phyloP scores from a whole-genome alignment of 1,140 invertebrate genomes.

The Drosophila novamexicana region DNA sequence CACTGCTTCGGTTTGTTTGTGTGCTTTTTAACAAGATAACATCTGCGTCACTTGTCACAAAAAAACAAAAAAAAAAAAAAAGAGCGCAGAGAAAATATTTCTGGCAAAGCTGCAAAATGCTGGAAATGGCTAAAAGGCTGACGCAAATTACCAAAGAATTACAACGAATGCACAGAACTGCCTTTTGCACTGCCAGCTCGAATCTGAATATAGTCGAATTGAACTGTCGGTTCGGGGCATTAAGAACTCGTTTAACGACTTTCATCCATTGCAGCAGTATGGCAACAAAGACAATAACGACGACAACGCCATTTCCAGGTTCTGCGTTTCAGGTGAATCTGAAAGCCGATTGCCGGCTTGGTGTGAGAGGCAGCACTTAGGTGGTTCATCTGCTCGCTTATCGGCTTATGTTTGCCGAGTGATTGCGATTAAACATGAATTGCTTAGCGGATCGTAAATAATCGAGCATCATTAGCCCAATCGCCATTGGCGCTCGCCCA shows the following conservation, averaged over 20 bases:
- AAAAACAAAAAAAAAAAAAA: slow-evolving; percentile 38
- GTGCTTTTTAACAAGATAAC: slow-evolving; percentile 68
- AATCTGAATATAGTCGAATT: slow-evolving; percentile 35
- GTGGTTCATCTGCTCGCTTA: slow-evolving; percentile 49
- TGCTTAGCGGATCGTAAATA: slow-evolving; percentile 66
- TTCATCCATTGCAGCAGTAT: slow-evolving; percentile 18
- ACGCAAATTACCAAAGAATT: slow-evolving; percentile 65
- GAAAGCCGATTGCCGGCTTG: slow-evolving; percentile 2
- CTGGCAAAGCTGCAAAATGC: slow-evolving; percentile 25
- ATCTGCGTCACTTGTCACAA: slow-evolving; percentile 67
- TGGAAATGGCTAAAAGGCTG: slow-evolving; percentile 39
- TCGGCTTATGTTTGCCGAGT: slow-evolving; percentile 53
- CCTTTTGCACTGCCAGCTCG: slow-evolving; percentile 12
- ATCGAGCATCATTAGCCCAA: slow-evolving; percentile 61
- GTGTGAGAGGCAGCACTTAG: slow-evolving; percentile 22
- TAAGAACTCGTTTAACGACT: slow-evolving; percentile 62
- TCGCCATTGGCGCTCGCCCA: slow-evolving; percentile 25
- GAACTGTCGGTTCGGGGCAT: slow-evolving; percentile 46
- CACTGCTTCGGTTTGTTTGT: slow-evolving; percentile 57
- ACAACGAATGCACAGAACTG: slow-evolving; percentile 41
- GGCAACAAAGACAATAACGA: slow-evolving; percentile 8
- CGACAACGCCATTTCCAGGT: background rate
- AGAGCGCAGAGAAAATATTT: slow-evolving; percentile 21
- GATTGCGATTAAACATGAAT: slow-evolving; percentile 63
- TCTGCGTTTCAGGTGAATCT: slow-evolving; percentile 16